Evolutionary conservation across 2,888 invertebrate species (phyloP), one percentile per base, ranked within the genome.

Genomic region (Drosophila percnosoma): DNA sequence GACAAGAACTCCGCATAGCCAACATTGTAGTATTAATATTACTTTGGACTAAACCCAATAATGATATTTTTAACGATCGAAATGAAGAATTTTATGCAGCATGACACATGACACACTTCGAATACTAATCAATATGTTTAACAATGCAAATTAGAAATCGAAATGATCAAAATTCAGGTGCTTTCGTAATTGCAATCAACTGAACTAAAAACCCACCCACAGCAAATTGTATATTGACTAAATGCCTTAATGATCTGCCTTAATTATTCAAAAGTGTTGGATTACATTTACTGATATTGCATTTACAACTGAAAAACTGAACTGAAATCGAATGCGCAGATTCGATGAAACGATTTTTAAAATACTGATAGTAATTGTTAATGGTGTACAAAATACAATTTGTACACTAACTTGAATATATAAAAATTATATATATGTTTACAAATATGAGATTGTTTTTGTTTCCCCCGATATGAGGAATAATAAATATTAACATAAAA

Each of bases 321-420:
- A 57, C 57, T 57, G 29, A 54, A 54, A 42, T 36, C 40, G 48
- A 54, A 55, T 27, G 31, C 58, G 45, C 11, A 21, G 42, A 42
- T 42, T 53, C 11, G 31, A 61, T 42, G 24, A 21, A 27, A 62
- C 36, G 45, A 66, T 68, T 70, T 49, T 54, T 64, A 29, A 79
- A 64, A 75, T 64, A 77, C 31, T 64, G 24, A 48, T 67, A 70
- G 68, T 70, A 75, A 87, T 85, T 89, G 84, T 84, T 89, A 74
- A 67, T 31, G 63, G 58, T 86, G 68, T 87, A 89, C 67, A 48
- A 64, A 69, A 55, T 54, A 53, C n/a, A 45, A 45, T 69, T 64
- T 78, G 73, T 89, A 88, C 72, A 65, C 67, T 62, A 38, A 78
- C 33, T 69, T 70, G 53, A 81, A 60, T 73, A 83, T 73, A 73